Conservation (phyloP, 2,797 vertebrate genomes). For the Strix occidentalis region DNA sequence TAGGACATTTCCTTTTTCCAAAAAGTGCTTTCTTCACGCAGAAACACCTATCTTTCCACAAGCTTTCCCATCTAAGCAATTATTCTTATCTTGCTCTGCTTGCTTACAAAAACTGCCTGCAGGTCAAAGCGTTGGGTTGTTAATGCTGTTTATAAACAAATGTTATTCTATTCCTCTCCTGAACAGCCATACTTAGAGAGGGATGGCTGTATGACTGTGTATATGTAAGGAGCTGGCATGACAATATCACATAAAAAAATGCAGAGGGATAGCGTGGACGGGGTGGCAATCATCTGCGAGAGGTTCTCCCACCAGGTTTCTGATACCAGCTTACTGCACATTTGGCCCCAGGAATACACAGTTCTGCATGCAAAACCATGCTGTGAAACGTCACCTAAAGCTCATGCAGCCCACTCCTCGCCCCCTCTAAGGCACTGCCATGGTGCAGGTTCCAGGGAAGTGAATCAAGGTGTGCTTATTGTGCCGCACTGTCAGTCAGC, state of each 20-base stretch:
- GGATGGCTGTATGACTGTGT: neutral
- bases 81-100: neutral
- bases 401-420: neutral
- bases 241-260: neutral
- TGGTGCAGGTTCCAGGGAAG: neutral
- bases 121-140: neutral
- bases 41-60: neutral
- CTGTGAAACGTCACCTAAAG: neutral
- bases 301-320: neutral
- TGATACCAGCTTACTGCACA: too few relatives aligned
- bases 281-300: neutral
- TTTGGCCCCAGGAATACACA: neutral
- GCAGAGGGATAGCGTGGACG: neutral
- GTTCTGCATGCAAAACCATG: neutral
- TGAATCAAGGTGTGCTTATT: rapidly evolving
- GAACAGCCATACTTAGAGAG: neutral
- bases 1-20: neutral
- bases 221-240: rapidly evolving
- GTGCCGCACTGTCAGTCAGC: rapidly evolving
- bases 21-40: neutral
- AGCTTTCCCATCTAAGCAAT: neutral
- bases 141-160: neutral
- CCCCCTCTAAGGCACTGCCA: too few relatives aligned
- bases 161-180: neutral
- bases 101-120: neutral